Percentiles rank a stretch among this genome's conserved stretches.
These are phyloP conservation scores for Norana najaformis DNA, from an alignment of 2,888 invertebrate species.

Conservation along the genomic window DNA sequence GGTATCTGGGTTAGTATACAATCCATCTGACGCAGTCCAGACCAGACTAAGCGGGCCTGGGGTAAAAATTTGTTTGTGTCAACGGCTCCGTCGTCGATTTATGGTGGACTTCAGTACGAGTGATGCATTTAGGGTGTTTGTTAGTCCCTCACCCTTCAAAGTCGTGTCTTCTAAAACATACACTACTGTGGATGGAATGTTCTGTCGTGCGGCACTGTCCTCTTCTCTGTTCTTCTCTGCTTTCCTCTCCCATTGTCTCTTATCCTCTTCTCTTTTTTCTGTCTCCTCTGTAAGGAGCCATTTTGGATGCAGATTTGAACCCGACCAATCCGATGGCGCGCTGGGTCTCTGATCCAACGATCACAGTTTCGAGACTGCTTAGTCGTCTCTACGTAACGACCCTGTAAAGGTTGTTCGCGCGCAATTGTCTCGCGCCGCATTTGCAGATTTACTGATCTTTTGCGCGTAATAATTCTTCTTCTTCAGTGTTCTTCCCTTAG, in stretches of 20 bases:
- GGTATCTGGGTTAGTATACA: slow-evolving; percentile 13
- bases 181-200: not conserved
- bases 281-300: too few relatives aligned
- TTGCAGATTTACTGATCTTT: too few relatives aligned
- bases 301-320: too few relatives aligned
- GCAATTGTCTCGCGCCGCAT: too few relatives aligned
- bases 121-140: not conserved
- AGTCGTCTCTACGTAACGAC: too few relatives aligned
- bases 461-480: not conserved
- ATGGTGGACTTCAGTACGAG: not conserved
- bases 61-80: not conserved
- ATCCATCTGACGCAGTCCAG: not conserved
- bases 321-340: not conserved
- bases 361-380: too few relatives aligned
- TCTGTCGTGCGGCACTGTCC: not conserved
- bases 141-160: not conserved
- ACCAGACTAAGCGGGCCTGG: not conserved
- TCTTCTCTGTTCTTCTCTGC: too few relatives aligned
- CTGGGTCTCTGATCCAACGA: not conserved
- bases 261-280: too few relatives aligned
- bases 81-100: not conserved
- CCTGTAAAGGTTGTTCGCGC: too few relatives aligned
- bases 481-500: not conserved
- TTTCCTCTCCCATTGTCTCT: too few relatives aligned
- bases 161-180: not conserved